Percentiles rank a stretch among this genome's conserved stretches.
Conservation (phyloP, 2,113 vertebrate species). For the Gadus chalcogrammus region DNA sequence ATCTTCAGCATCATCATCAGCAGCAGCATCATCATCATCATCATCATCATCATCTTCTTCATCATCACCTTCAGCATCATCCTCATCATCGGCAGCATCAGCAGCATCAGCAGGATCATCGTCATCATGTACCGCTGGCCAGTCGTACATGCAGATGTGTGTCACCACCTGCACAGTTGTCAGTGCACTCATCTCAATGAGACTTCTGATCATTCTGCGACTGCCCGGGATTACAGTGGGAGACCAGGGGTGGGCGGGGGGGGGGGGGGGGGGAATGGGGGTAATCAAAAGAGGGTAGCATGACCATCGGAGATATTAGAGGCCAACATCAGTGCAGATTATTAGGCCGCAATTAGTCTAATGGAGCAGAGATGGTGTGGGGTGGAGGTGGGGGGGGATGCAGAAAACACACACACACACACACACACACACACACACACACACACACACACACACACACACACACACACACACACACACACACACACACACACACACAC, state of each 20-base stretch:
- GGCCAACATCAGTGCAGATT: constrained; percentile 74
- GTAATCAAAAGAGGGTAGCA: constrained; percentile 77
- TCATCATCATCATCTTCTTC: no score
- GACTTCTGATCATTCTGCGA: constrained; percentile 57
- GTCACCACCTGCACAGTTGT: constrained; percentile 37
- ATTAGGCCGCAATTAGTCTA: constrained; percentile 78
- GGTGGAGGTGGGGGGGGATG: constrained; percentile 30
- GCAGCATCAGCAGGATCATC: no score
- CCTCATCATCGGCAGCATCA: no score
- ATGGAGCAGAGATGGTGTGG: constrained; percentile 68
- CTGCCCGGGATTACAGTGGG: constrained; percentile 61
- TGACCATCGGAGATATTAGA: constrained; percentile 72
- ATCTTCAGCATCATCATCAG: no score
- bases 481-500: no score
- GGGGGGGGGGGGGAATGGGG: constrained; percentile 52
- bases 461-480: no score
- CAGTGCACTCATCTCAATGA: constrained; percentile 69
- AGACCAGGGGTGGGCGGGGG: constrained; percentile 48
- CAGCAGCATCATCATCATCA: no score
- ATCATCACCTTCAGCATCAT: no score
- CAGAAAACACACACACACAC: constrained; percentile 13
- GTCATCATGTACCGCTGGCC: constrained; percentile 30
- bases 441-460: no score
- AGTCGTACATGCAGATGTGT: constrained; percentile 52
- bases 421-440: no score